Percentiles rank a stretch among this genome's conserved stretches.
Conservation (phyloP, 2,797 vertebrate species). For the Orientallactaga sibirica region DNA sequence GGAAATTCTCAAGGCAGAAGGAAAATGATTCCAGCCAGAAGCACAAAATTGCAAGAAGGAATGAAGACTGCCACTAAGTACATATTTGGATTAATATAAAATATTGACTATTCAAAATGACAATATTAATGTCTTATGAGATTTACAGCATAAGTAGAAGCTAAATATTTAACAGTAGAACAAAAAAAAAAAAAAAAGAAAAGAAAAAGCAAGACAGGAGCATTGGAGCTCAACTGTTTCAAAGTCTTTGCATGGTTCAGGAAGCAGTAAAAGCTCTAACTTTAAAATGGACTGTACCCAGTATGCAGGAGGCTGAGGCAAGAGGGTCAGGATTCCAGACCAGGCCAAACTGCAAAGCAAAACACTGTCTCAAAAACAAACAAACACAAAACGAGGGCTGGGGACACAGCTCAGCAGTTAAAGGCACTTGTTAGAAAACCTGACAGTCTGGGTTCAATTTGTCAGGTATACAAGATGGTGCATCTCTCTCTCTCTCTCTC, state of each 20-base stretch:
- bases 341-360: neutral
- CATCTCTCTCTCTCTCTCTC: no score
- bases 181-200: neutral
- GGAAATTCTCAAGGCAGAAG: neutral
- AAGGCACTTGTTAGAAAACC: no score
- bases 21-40: slow-evolving; percentile 19
- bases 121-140: neutral
- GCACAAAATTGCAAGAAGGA: neutral
- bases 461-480: no score
- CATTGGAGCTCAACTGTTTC: no score
- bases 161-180: slow-evolving; percentile 30
- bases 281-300: neutral
- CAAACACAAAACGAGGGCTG: no score
- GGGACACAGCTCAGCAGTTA: neutral
- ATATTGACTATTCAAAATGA: neutral
- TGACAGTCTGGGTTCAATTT: no score
- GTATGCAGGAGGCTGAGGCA: neutral
- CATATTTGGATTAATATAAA: neutral
- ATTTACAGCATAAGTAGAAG: neutral
- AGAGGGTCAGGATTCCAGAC: neutral
- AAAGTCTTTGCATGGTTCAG: neutral
- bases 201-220: neutral
- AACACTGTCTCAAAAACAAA: neutral
- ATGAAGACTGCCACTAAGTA: neutral
- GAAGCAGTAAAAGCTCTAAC: neutral